Evolutionary conservation across 2,113 vertebrate species (phyloP), one percentile per base, ranked within the genome.

Genomic region (Rhabdornis inornatus): DNA sequence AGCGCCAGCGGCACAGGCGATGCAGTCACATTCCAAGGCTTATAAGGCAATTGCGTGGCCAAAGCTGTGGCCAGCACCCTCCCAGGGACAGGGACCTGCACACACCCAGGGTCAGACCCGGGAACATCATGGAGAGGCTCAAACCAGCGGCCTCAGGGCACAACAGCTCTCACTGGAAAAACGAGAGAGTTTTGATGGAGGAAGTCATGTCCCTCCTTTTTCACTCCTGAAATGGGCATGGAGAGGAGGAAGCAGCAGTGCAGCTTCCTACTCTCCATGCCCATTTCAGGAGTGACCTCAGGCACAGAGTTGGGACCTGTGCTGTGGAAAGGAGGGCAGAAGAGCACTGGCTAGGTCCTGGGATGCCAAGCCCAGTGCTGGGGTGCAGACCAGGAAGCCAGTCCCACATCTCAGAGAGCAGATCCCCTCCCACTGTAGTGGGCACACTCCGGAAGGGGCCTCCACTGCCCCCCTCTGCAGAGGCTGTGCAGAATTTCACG

Each of bases 1-100:
- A 92, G 92, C 50, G 63, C 81, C 95, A 96, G 90, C 47, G 1
- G 69, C 83, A 45, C 6, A 3, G 78, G 61, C 64, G 0, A 83
- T 59, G 66, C 89, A 89, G 85, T 42, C 75, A 42, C 98, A 98
- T 98, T 98, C 97, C 98, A 97, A 96, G 97, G 98, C 98, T 98
- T 98, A 98, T 98, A 98, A 98, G 98, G 98, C 96, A 98, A 98
- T 98, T 68, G 85, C 5, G 3, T 75, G 69, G 76, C 72, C n/a
- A 2, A 57, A 90, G 92, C 74, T 0, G 6, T 5, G 37, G 90
- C 69, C 64, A 92, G 87, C 83, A 71, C 40, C 65, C 85, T 6
- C 30, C 69, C 2, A 7, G 33, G 33, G 37, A 65, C 3, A 3
- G 31, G 66, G 66, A 90, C 85, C 40, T 11, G 5, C 50, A 37